Evolutionary conservation across 2,113 vertebrate genomes (phyloP), one percentile per base, ranked within the genome.

Genomic region (Rhegmatorhina hoffmannsi): DNA sequence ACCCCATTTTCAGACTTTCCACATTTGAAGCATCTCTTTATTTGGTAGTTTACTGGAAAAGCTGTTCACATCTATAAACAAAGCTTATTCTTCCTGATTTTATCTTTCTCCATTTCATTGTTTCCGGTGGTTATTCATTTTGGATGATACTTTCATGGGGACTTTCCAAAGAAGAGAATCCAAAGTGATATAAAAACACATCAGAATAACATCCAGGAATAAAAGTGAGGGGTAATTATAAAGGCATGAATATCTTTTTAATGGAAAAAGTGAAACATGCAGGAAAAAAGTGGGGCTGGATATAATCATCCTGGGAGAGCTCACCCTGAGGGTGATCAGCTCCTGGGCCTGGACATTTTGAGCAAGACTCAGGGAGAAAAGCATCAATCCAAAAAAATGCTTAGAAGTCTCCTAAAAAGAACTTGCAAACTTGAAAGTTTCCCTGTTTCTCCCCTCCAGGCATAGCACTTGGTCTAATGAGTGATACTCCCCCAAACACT

Each of bases 121-220:
- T 80, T 97, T 97, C 96, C 94, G 93, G 95, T 92, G 92, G 90
- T 94, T 97, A 20, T 34, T 89, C 87, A 63, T 76, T 73, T 89
- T 87, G 91, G 78, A 50, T 1, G 17, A 91, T 74, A 83, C 80
- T 84, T 93, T 87, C 5, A 20, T 1, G 0, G 98, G 98, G 97
- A 96, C 97, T 98, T 98, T 98, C 97, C 97, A n/a, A 84, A 96
- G 75, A 84, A 64, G 82, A 29, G 28, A 79, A 50, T 63, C 60
- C 46, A 52, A 76, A 84, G 38, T 16, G 29, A 58, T 50, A 70
- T 14, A 38, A 78, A 93, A 92, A 44, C 4, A 34, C 62, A 79
- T 83, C 43, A 47, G 38, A 94, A 91, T 29, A 52, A 90, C 46
- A 62, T 95, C 96, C 95, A 96, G 90, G 90, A 96, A 94, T 34